Evolutionary conservation across 2,888 invertebrate species (phyloP).

Genomic region (Furcula furcula): DNA sequence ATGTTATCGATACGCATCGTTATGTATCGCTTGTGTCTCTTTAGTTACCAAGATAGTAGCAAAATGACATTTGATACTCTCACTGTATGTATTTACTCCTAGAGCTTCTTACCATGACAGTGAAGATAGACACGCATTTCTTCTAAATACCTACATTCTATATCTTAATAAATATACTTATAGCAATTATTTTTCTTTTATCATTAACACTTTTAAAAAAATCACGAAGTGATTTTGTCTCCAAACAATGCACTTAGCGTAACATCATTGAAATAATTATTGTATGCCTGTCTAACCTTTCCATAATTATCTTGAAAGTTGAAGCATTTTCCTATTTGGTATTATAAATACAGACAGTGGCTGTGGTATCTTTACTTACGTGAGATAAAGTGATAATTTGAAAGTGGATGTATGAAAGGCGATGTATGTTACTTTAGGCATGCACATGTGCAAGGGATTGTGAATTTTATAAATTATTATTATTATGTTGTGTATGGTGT

Average conservation of each 20-base stretch:
- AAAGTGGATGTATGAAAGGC: conserved; percentile 59
- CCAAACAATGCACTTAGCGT: conserved; percentile 68
- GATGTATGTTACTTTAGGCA: conserved; percentile 79
- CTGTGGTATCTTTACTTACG: conserved; percentile 81
- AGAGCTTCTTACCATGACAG: conserved; percentile 25
- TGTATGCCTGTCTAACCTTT: conserved; percentile 72
- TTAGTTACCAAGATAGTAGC: conserved; percentile 28
- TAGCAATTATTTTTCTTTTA: conserved; percentile 10
- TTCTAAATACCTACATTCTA: not conserved
- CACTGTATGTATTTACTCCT: conserved; percentile 24
- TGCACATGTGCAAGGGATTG: conserved; percentile 80
- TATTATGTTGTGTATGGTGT: conserved; percentile 71
- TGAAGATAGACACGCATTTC: conserved; percentile 2
- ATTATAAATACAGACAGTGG: conserved; percentile 82
- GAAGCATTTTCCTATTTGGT: conserved; percentile 81
- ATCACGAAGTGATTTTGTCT: conserved; percentile 21
- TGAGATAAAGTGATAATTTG: conserved; percentile 67
- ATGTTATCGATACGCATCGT: conserved; percentile 18
- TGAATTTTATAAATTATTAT: conserved; percentile 79
- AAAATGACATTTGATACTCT: conserved; percentile 18
- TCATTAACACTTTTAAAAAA: conserved; percentile 14
- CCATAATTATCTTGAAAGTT: conserved; percentile 70
- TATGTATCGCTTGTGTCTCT: conserved; percentile 6
- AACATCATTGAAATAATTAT: conserved; percentile 51
- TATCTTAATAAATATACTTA: not conserved